A percentile compares a stretch with the other conserved stretches of the same genome.
These are phyloP conservation scores for Apistogramma diplotaenia DNA, from an alignment of 2,113 vertebrate genomes.

Conservation along the genomic window DNA sequence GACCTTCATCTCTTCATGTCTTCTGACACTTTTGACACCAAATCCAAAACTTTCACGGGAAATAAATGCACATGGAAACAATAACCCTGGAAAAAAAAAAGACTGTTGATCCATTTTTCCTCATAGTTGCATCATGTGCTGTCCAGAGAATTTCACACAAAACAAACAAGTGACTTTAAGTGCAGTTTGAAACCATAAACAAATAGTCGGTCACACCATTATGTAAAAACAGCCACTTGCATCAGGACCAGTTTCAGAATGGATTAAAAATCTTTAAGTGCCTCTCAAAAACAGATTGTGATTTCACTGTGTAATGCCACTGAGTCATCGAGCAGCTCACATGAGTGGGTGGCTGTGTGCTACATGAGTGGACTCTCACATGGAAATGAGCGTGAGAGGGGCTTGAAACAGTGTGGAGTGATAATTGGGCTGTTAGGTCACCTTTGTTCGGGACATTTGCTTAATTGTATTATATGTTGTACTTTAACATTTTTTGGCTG, in stretches of 20 bases:
- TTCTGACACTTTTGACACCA: not conserved
- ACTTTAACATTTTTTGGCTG: not conserved
- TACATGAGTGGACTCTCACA: slow-evolving; percentile 42
- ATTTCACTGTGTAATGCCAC: slow-evolving; percentile 26
- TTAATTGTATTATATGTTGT: slow-evolving; percentile 15
- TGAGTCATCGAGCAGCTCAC: slow-evolving; percentile 47
- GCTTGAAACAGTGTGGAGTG: slow-evolving; percentile 5
- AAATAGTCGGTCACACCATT: not conserved
- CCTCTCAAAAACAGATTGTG: slow-evolving; percentile 57
- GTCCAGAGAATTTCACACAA: not conserved
- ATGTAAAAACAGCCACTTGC: slow-evolving; percentile 27
- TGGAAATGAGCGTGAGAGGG: slow-evolving; percentile 21
- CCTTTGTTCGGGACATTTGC: slow-evolving; percentile 29
- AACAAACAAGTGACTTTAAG: slow-evolving; percentile 31
- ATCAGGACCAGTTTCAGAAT: slow-evolving; percentile 28
- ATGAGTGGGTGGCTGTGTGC: slow-evolving; percentile 53
- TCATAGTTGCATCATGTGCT: slow-evolving; percentile 47
- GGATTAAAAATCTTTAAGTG: slow-evolving; percentile 41
- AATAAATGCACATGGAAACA: not conserved
- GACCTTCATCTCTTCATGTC: not conserved
- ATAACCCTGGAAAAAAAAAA: not conserved
- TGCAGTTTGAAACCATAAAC: slow-evolving; percentile 5
- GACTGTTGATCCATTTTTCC: slow-evolving; percentile 19
- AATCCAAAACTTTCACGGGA: not conserved
- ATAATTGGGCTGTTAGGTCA: slow-evolving; percentile 40